Evolutionary conservation across 1,140 invertebrate genomes (phyloP).

Genomic region (Eueides isabella): DNA sequence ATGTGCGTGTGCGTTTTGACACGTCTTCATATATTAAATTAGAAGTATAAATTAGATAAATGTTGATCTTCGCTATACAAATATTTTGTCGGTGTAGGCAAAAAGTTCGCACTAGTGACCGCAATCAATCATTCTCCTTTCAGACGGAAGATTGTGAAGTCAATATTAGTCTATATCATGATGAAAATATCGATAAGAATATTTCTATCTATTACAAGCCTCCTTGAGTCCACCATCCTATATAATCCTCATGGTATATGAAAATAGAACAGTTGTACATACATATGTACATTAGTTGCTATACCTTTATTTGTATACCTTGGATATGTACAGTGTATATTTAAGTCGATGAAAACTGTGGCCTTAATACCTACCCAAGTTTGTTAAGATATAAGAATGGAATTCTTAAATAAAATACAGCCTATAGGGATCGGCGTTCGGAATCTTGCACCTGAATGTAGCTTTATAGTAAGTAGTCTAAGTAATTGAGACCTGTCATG

Average conservation of each 20-base stretch:
- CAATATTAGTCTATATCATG: constrained; percentile 4
- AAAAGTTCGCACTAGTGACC: constrained; percentile 7
- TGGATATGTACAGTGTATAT: too few species aligned
- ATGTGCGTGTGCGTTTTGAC: too few species aligned
- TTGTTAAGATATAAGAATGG: too few species aligned
- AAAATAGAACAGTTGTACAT: background rate
- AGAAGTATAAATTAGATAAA: constrained; percentile 4
- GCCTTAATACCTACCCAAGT: too few species aligned
- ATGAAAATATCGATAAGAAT: background rate
- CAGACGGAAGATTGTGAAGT: constrained; percentile 7
- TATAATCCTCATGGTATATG: background rate
- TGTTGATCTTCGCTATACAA: background rate
- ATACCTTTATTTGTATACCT: too few species aligned
- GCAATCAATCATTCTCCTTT: background rate
- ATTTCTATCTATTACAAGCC: background rate
- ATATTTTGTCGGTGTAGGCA: background rate
- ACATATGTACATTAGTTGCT: too few species aligned
- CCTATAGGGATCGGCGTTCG: too few species aligned
- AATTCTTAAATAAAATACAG: too few species aligned
- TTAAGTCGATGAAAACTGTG: too few species aligned
- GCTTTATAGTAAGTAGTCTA: too few species aligned
- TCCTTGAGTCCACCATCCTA: background rate
- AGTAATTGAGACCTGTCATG: too few species aligned
- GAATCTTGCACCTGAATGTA: too few species aligned
- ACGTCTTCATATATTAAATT: background rate